Evolutionary conservation across 2,888 invertebrate genomes (phyloP), one percentile per base, ranked within the genome.

Genomic region (Agapostemon virescens): DNA sequence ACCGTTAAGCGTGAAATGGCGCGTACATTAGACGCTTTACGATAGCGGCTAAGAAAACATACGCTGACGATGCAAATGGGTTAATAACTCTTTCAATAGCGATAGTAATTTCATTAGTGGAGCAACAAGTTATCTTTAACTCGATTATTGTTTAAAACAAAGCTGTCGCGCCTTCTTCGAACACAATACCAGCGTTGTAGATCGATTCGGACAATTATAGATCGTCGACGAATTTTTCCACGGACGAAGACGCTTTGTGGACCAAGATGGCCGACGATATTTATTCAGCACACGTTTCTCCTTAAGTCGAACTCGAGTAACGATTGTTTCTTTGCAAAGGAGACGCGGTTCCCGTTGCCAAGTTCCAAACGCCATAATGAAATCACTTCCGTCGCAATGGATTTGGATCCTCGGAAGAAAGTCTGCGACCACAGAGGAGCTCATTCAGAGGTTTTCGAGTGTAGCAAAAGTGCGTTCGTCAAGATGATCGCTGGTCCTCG

Each of bases 401-500:
- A 67, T 67, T 26, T 67, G 40, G 26, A 67, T 67, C 33, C 26
- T 67, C 42, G 63, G 63, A 63, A 36, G 63, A 63, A 63, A 63
- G 63, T 63, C 63, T 63, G n/a, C n/a, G n/a, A 36, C 33, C n/a
- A 63, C 63, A 63, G 63, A 13, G 40, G 36, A 63, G 36, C 33
- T 33, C 63, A 36, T 63, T 63, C 63, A 36, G 63, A n/a, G 36
- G 63, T 63, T 63, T 36, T 36, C 63, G 63, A 63, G n/a, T 66
- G 69, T 36, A 49, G 15, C 58, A 42, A 70, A 67, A 38, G 66
- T 61, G 61, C 42, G 36, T 64, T 58, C 49, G 68, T 69, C 68
- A 40, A 0, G 23, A 49, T 64, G 20, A 42, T 63, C 45, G 49
- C 55, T 52, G 49, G 40, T 4, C 42, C 74, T 66, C 75, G 75